Evolutionary conservation across 2,113 vertebrate genomes (phyloP), one percentile per base, ranked within the genome.

Genomic region (Dicentrarchus labrax): DNA sequence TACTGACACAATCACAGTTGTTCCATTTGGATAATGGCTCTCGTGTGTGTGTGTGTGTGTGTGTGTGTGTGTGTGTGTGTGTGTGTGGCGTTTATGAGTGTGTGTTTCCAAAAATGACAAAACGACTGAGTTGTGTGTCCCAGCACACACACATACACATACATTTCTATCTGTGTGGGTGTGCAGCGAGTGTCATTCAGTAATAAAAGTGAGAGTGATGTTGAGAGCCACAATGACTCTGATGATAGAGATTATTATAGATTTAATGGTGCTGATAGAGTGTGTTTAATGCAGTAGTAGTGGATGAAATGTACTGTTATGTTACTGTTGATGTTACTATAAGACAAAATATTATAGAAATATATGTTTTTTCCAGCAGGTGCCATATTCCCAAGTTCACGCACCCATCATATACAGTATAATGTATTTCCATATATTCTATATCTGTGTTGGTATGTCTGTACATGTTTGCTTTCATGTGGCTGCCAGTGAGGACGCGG

Each of bases 1-100:
- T 48, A 15, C 47, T 53, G 76, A 87, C 64, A 69, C 51, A 71
- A 69, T 87, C 13, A 78, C 69, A 74, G 78, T 65, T 60, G 6
- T 53, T 62, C 41, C 41, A 76, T 80, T 68, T 81, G 61, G 78
- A 70, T 85, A 72, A 81, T 78, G 62, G 48, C 60, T 79, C 12
- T 48, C 43, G 3, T 69, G 62, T 80, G 80, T n/a, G 43, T 47
- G 16, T 17, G 36, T 61, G 6, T 39, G 48, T 8, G 47, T 47
- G 12, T 76, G 47, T 41, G 16, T 13, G n/a, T n/a, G n/a, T n/a
- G n/a, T n/a, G n/a, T n/a, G n/a, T n/a, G n/a, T n/a, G n/a, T n/a
- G n/a, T n/a, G n/a, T n/a, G n/a, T n/a, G n/a, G n/a, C n/a, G 36
- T 61, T 72, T 43, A 54, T 54, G 15, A 73, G 6, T 39, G 48